Base-by-base conservation (phyloP, 2,797 vertebrate genomes). In the Manis javanica region DNA sequence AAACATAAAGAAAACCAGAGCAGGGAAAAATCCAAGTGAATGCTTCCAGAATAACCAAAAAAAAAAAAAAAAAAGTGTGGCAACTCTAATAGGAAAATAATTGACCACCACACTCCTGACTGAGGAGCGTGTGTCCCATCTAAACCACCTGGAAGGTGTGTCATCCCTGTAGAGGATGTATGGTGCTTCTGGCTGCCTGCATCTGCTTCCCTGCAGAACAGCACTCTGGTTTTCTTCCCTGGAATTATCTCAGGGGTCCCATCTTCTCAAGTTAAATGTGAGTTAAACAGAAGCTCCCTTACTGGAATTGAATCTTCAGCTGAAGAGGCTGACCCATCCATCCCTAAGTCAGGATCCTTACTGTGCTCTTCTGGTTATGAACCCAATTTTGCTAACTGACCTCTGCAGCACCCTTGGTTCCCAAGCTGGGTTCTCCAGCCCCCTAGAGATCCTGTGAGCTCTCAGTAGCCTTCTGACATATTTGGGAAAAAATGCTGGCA, bases 1-100 rank as follows among this genome's bases (percentile, higher is more conserved):
- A 98, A 98, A 98, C 96, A 96, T 97, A 98, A 97, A 98, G 97
- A 96, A 96, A 97, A 94, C 97, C 96, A 98, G 96, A 98, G 96
- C 91, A 81, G 92, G 97, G 96, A 71, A 97, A 97, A 97, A 97
- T 86, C 96, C 94, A 94, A 96, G 94, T 37, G 94, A 96, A 93
- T 68, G 91, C 91, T 97, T 97, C 97, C 97, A 97, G 97, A 97
- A 96, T 93, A 97, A 96, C 96, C 94, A 90, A 63, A 87, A 71
- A 82, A 59, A 87, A 82, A 68, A n/a, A n/a, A 88, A 87, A 87
- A 53, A 83, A 91, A 77, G 66, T 68, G 79, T 84, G 95, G 96
- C 94, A 53, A 89, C 59, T 39, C 29, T 86, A 92, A 84, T 37
- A 89, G 89, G 53, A 79, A 96, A 84, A 87, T 91, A 91, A 96